phyloP scores from a whole-genome alignment of 2,113 vertebrate species.

The Chlamydotis undulata region DNA sequence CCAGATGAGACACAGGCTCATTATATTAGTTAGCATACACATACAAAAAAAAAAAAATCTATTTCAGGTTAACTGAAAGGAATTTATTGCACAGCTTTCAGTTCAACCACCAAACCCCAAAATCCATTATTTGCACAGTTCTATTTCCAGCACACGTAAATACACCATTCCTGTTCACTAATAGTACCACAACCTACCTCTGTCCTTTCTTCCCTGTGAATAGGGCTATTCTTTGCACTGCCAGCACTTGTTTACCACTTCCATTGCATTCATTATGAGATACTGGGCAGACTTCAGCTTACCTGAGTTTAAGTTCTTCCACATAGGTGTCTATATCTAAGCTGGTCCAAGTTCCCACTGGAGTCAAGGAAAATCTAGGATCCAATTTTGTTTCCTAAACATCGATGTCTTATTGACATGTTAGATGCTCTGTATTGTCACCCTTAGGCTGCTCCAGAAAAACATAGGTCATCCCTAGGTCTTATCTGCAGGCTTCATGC shows the following conservation, averaged over 20 bases:
- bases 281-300: background rate
- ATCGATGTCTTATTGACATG: background rate
- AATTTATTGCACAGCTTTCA: background rate
- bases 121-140: constrained; percentile 32
- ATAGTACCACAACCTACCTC: background rate
- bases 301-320: background rate
- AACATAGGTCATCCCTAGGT: background rate
- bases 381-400: background rate
- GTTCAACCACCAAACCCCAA: background rate
- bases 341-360: background rate
- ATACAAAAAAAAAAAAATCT: background rate
- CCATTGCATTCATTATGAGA: background rate
- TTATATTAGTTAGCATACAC: background rate
- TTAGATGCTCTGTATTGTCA: background rate
- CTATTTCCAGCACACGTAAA: constrained; percentile 12
- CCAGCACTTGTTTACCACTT: background rate
- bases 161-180: background rate
- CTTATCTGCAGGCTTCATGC: constrained; percentile 1
- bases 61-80: constrained; percentile 6
- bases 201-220: background rate
- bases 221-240: background rate
- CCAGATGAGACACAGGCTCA: background rate
- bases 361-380: background rate
- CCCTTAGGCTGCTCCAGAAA: background rate
- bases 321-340: background rate